Evolutionary conservation across 2,888 invertebrate genomes (phyloP), one percentile per base, ranked within the genome.

Genomic region (Helobdella robusta): DNA sequence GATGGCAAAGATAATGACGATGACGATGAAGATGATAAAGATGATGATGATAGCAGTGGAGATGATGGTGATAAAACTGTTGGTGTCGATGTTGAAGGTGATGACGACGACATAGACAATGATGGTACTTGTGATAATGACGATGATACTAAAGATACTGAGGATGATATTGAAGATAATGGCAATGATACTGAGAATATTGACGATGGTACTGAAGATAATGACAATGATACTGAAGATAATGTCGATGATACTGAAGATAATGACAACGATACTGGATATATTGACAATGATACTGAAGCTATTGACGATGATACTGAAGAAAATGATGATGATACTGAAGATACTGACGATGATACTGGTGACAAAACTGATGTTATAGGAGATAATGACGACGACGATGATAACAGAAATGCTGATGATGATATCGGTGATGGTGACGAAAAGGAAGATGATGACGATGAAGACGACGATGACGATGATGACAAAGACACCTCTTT

Each of bases 331-430:
- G 59, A 59, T 59, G 59, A 59, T 59, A 32, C 25, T 59, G 59
- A 34, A 30, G 59, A 59, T 35, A 36, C 20, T 36, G 59, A 34
- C 32, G 59, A 59, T 36, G 59, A 34, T 34, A 23, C 23, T 36
- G 36, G 32, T 32, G 59, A 59, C 32, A 32, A 30, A 3, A 36
- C 32, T 36, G 59, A 59, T 36, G 59, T 35, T 36, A 32, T 23
- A 23, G 64, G 58, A 30, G 64, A 35, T 64, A 56, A 64, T 64
- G 64, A 56, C 34, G 64, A 60, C 58, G 56, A 64, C 15, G 64
- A 64, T 64, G 64, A 60, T 56, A 56, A 56, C 40, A 34, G 32
- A 6, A 40, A 30, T 62, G 64, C 56, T 30, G 56, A 64, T 5
- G 58, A 64, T 8, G 64, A 64, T 8, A 34, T 30, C 5, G 60